These are phyloP conservation scores for Diarsia rubi DNA, from an alignment of 2,888 invertebrate genomes.

Conservation along the genomic window DNA sequence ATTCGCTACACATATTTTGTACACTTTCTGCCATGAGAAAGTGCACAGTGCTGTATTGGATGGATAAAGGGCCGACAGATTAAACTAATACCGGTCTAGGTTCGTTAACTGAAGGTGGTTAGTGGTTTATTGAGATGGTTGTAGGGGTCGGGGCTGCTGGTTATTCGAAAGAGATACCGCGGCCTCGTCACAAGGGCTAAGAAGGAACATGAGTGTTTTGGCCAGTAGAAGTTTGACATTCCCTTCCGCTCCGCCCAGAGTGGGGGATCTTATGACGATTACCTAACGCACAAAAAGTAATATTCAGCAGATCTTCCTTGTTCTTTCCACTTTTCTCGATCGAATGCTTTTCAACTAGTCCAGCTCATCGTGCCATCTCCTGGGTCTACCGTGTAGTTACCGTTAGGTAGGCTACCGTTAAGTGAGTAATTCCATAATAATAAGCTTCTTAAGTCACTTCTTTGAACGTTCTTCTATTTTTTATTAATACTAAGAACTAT, in stretches of 20 bases:
- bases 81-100: constrained; percentile 65
- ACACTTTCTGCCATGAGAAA: constrained; percentile 72
- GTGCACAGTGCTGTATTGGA: constrained; percentile 62
- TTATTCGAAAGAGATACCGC: too few species aligned
- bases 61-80: constrained; percentile 61
- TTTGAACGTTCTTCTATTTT: not conserved
- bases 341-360: not conserved
- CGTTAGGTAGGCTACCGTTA: too few species aligned
- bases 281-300: too few species aligned
- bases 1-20: constrained; percentile 72
- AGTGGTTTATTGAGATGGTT: constrained; percentile 3
- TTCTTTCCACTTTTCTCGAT: not conserved
- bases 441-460: too few species aligned
- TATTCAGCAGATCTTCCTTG: too few species aligned
- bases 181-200: too few species aligned
- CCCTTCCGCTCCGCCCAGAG: too few species aligned
- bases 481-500: not conserved
- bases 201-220: too few species aligned
- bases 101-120: constrained; percentile 51
- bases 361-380: not conserved
- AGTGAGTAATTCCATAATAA: not conserved
- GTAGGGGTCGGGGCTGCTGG: too few species aligned
- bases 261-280: too few species aligned
- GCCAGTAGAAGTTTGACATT: too few species aligned
- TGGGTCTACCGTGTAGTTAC: not conserved